phyloP scores from a whole-genome alignment of 2,113 vertebrate genomes.

The Plestiodon gilberti region DNA sequence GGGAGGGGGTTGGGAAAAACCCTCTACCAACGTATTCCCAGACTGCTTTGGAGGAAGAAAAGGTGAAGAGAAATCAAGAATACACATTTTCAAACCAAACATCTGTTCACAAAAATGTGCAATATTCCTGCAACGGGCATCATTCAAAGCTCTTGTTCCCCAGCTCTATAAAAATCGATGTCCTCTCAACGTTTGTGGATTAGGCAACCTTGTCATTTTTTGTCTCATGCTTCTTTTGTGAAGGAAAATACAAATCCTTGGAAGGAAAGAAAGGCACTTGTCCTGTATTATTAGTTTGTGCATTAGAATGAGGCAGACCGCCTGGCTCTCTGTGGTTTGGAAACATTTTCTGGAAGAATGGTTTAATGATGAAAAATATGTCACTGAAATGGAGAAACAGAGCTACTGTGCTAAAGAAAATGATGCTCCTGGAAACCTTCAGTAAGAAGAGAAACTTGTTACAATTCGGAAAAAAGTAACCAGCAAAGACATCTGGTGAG shows the following conservation, averaged over 20 bases:
- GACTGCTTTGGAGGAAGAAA: neutral
- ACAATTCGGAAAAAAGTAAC: neutral
- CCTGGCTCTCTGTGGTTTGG: neutral
- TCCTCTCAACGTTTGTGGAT: neutral
- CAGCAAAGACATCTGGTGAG: neutral
- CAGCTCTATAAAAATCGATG: neutral
- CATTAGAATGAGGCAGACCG: neutral
- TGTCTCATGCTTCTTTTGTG: neutral
- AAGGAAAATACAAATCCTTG: neutral
- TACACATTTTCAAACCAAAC: neutral
- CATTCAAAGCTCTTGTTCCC: neutral
- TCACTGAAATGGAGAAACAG: neutral
- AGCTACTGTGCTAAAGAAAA: neutral
- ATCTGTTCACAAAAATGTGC: neutral
- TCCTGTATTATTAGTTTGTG: neutral
- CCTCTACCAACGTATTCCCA: neutral
- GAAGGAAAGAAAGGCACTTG: neutral
- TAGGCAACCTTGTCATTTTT: accelerated
- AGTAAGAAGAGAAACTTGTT: neutral
- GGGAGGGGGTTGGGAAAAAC: accelerated
- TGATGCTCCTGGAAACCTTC: neutral
- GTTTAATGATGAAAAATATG: slow-evolving; percentile 12
- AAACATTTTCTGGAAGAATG: slow-evolving; percentile 14
- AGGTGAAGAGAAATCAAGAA: slow-evolving; percentile 4
- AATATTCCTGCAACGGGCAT: neutral